Conservation (phyloP, 2,888 invertebrate species). For the Nemapogon koenigi region DNA sequence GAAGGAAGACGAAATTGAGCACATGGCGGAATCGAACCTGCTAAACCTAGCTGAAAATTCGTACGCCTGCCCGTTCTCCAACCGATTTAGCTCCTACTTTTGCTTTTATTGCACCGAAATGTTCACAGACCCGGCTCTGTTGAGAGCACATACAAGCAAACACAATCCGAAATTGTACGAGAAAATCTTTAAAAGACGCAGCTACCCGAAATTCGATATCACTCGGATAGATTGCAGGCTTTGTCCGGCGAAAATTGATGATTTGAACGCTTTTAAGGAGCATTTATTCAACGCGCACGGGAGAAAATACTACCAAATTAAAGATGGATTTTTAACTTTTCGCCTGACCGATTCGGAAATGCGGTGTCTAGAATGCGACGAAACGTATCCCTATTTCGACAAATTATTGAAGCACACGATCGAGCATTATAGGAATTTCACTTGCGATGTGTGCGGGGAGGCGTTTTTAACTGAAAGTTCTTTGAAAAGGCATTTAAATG, state of each 20-base stretch:
- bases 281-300: constrained; percentile 44
- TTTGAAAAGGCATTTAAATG: constrained; percentile 49
- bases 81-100: constrained; percentile 48
- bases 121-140: constrained; percentile 47
- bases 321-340: constrained; percentile 44
- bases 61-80: constrained; percentile 51
- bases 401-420: constrained; percentile 51
- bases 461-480: constrained; percentile 55
- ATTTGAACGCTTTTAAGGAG: constrained; percentile 38
- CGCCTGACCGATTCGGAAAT: constrained; percentile 47
- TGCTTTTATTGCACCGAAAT: constrained; percentile 56
- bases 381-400: constrained; percentile 50
- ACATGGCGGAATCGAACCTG: constrained; percentile 52
- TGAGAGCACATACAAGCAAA: constrained; percentile 42
- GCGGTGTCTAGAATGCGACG: constrained; percentile 48
- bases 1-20: constrained; percentile 49
- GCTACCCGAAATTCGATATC: constrained; percentile 41
- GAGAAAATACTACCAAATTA: constrained; percentile 51
- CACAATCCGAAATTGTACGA: constrained; percentile 54
- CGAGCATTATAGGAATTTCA: constrained; percentile 49
- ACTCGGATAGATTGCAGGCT: constrained; percentile 47
- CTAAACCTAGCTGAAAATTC: constrained; percentile 50
- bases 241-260: constrained; percentile 39
- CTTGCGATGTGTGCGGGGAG: constrained; percentile 49
- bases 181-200: constrained; percentile 27